These are phyloP conservation scores for Hypercompe scribonia DNA, from an alignment of 2,888 invertebrate species.

Conservation along the genomic window DNA sequence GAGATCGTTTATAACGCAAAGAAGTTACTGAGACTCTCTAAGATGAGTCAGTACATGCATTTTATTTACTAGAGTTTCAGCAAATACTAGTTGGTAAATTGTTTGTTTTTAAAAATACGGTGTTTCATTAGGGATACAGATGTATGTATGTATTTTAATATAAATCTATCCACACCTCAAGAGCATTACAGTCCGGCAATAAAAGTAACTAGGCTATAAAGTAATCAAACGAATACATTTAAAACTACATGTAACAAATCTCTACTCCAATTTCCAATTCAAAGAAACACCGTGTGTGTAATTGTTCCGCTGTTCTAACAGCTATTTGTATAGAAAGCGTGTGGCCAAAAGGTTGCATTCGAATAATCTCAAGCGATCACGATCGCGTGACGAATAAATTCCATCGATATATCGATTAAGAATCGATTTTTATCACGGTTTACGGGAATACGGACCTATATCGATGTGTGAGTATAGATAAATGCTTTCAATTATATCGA, in stretches of 20 bases:
- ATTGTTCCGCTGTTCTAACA: conserved; percentile 47
- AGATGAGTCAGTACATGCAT: no score
- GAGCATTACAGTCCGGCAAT: neutral
- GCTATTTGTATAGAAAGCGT: conserved; percentile 57
- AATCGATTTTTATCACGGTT: conserved; percentile 77
- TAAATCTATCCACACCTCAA: neutral
- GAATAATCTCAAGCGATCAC: conserved; percentile 55
- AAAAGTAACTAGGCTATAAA: conserved; percentile 7
- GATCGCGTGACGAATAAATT: conserved; percentile 73
- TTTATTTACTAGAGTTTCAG: no score
- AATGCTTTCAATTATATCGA: conserved; percentile 73
- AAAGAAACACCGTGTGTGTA: conserved; percentile 32
- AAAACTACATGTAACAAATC: conserved; percentile 36
- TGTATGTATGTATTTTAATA: neutral
- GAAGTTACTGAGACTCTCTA: no score
- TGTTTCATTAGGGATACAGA: no score
- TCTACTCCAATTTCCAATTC: conserved; percentile 43
- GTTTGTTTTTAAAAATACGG: no score
- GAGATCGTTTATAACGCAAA: no score
- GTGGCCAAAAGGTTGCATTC: conserved; percentile 57
- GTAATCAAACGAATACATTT: conserved; percentile 15
- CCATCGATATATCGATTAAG: conserved; percentile 70
- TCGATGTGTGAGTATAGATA: conserved; percentile 64
- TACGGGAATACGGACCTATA: conserved; percentile 64
- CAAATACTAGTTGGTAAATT: neutral